Conservation (phyloP, 2,797 vertebrate genomes). For the Sarcophilus harrisii region DNA sequence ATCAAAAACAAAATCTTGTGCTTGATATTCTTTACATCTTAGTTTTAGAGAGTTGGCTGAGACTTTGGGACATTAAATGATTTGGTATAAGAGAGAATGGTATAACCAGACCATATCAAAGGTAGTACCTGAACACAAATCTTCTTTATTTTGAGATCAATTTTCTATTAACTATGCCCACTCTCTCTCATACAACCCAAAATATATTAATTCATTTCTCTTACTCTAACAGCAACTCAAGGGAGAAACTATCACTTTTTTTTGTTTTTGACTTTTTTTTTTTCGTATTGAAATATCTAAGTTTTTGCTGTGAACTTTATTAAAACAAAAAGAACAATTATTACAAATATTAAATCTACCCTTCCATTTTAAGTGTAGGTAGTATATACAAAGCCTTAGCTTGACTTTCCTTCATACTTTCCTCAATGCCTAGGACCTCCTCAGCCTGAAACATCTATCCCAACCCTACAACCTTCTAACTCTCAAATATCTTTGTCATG, state of each 20-base stretch:
- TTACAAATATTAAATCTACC: neutral
- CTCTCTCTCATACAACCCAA: neutral
- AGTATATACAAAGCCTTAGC: neutral
- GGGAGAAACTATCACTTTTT: neutral
- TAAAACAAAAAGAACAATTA: neutral
- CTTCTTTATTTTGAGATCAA: neutral
- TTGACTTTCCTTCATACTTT: neutral
- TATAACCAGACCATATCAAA: neutral
- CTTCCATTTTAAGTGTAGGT: neutral
- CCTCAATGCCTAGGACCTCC: neutral
- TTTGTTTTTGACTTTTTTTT: neutral
- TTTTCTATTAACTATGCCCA: neutral
- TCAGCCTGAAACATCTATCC: neutral
- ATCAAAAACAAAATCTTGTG: neutral
- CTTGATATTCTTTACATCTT: neutral
- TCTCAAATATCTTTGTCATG: neutral
- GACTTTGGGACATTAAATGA: neutral
- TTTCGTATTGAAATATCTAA: neutral
- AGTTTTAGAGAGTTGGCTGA: neutral
- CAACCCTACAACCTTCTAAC: neutral
- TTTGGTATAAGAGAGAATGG: neutral
- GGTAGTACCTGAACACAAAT: neutral
- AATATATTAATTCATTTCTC: neutral
- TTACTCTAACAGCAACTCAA: neutral
- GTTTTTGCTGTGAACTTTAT: neutral